Evolutionary conservation across 2,888 invertebrate genomes (phyloP).

Genomic region (Drosophila recens): DNA sequence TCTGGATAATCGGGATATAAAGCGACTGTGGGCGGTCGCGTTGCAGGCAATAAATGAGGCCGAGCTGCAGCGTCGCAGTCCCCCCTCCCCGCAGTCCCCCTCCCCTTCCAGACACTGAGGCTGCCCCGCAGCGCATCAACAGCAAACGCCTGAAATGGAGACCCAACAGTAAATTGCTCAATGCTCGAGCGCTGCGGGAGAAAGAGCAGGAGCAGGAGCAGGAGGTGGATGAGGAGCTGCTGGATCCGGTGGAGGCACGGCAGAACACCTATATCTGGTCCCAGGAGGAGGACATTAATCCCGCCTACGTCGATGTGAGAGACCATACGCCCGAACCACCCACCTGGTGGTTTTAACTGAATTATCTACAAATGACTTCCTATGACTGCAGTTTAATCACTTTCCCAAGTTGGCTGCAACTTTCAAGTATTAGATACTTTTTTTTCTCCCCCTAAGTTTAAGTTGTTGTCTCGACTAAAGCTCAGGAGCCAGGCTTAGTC

Average conservation of each 20-base stretch:
- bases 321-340: slow-evolving; percentile 21
- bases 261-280: slow-evolving; percentile 1
- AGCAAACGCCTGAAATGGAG: slow-evolving; percentile 63
- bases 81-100: background rate
- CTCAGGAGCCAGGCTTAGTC: slow-evolving; percentile 32
- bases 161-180: slow-evolving; percentile 36
- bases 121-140: slow-evolving; percentile 39
- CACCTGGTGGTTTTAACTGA: slow-evolving; percentile 58
- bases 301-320: slow-evolving; percentile 55
- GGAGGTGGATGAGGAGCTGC: background rate
- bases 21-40: slow-evolving; percentile 36
- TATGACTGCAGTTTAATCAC: background rate
- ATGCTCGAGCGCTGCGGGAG: slow-evolving; percentile 3
- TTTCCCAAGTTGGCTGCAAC: background rate
- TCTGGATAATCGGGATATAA: slow-evolving; percentile 19
- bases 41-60: slow-evolving; percentile 56
- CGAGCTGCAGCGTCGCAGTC: slow-evolving; percentile 43
- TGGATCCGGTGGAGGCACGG: slow-evolving; percentile 9
- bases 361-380: background rate
- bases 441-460: background rate
- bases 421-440: background rate
- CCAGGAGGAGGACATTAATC: slow-evolving; percentile 35
- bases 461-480: slow-evolving; percentile 7
- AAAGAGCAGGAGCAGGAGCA: background rate
- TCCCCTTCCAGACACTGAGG: background rate